Base-by-base conservation (phyloP, 2,888 invertebrate genomes). In the Sclerodermus sp. region DNA sequence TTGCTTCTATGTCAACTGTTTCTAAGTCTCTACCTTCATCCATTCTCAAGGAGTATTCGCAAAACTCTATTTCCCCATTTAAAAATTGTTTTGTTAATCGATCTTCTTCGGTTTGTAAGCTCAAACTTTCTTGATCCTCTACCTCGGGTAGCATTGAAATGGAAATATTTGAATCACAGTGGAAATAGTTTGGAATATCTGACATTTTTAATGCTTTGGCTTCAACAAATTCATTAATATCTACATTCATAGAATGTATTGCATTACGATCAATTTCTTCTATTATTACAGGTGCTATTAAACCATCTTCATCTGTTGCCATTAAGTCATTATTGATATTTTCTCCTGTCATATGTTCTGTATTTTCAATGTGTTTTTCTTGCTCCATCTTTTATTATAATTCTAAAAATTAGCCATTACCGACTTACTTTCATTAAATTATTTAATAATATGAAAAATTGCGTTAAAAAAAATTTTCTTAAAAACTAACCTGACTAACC, bases 61-160 rank as follows among this genome's bases (percentile, higher is more conserved):
- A 85, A 64, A 90, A 88, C 29, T 87, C 83, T 62, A 89, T 82
- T 76, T 88, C 85, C 1, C 90, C 90, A 66, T 83, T 84, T 45
- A 89, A 79, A 79, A 87, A 89, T 63, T 86, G 87, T 63, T 83
- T 84, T 0, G 88, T 87, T 29, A 88, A 72, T 47, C 54, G 43
- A 53, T 76, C 69, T 53, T 77, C 71, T 46, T 76, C 71, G 5
- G 63, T 67, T 1, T 64, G 59, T 6, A 62, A 61, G 42, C 65
- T 51, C 13, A 56, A 40, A 1, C 60, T 13, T 40, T 68, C 67
- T 16, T 62, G 62, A 42, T 68, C 68, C 42, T 71, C 73, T 5
- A 51, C 30, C 23, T 73, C 73, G 3, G 55, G 49, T 17, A 51
- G 12, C 42, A 58, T 38, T 23, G 18, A 42, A 42, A 5, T 15